These are phyloP conservation scores for Bos indicus DNA, from an alignment of 2,113 vertebrate genomes.

Conservation along the genomic window DNA sequence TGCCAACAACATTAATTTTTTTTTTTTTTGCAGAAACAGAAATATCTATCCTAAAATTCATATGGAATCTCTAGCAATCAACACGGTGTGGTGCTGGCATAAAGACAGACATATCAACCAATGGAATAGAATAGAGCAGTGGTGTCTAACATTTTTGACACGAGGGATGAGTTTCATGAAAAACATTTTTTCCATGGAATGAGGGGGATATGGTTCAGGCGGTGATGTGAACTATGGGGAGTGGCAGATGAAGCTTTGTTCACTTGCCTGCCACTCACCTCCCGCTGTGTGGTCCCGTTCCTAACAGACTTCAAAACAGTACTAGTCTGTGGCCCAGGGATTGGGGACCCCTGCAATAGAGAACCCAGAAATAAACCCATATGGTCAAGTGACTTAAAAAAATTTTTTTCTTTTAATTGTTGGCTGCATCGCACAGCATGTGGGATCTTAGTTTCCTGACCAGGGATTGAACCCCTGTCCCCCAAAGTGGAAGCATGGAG, in stretches of 20 bases:
- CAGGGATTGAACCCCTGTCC: neutral
- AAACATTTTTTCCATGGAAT: neutral
- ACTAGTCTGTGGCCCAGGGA: neutral
- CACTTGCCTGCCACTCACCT: neutral
- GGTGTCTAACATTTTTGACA: neutral
- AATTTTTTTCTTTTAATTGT: neutral
- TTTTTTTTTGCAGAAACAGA: neutral
- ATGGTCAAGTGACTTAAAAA: neutral
- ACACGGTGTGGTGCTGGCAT: neutral
- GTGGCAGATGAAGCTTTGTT: neutral
- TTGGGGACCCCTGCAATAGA: neutral
- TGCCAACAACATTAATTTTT: neutral
- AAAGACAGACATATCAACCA: neutral
- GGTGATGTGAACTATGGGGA: neutral
- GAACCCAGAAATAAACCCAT: neutral
- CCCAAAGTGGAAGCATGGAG: neutral
- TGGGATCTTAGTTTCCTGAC: neutral
- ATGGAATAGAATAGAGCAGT: neutral
- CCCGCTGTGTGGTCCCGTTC: neutral
- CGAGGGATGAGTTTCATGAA: neutral
- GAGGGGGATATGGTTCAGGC: neutral
- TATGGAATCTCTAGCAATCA: neutral
- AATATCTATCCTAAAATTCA: neutral
- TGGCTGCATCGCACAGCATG: neutral
- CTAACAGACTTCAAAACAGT: neutral